A percentile compares a stretch with the other conserved stretches of the same genome.
Conservation (phyloP, 2,888 invertebrate species). For the Drosophila incognita region DNA sequence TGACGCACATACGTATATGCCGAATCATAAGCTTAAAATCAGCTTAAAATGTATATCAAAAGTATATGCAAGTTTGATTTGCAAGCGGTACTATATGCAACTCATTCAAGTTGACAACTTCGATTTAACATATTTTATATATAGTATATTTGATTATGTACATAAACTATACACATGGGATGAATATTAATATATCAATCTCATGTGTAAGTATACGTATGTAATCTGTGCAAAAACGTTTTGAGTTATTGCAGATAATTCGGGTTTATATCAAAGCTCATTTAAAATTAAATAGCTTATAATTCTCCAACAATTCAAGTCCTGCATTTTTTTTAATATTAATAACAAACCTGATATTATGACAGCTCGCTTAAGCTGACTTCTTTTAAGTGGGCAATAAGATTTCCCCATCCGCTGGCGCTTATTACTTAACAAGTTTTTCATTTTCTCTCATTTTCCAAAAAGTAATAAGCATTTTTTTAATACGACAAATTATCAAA, state of each 20-base stretch:
- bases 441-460: constrained; percentile 23
- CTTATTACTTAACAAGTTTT: constrained; percentile 5
- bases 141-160: background rate
- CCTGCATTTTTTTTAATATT: background rate
- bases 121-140: background rate
- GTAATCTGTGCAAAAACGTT: background rate
- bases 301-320: background rate
- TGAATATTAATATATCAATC: background rate
- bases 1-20: background rate
- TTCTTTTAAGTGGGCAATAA: background rate
- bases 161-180: background rate
- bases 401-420: constrained; percentile 7
- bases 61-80: background rate
- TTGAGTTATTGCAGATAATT: background rate
- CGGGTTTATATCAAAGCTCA: background rate
- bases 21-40: constrained; percentile 4
- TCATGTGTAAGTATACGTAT: background rate
- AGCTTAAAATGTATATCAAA: background rate
- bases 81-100: background rate
- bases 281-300: background rate
- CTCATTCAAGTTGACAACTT: background rate
- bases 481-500: constrained; percentile 49
- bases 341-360: background rate
- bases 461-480: constrained; percentile 38
- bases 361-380: background rate